phyloP scores from a whole-genome alignment of 2,888 invertebrate genomes.

The Keiferia lycopersicella region DNA sequence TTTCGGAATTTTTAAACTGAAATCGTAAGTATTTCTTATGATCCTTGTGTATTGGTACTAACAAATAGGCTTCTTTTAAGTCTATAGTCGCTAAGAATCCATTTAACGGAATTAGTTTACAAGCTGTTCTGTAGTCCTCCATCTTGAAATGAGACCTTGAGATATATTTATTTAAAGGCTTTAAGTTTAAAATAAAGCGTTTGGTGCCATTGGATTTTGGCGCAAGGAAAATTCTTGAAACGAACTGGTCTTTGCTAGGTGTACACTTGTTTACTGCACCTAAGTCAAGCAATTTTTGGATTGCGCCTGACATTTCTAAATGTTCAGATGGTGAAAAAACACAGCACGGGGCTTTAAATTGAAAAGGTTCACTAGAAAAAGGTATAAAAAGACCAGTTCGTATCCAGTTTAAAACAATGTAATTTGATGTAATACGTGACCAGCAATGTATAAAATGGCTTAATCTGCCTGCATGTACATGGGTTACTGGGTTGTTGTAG shows the following conservation, averaged over 20 bases:
- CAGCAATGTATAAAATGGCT: not conserved
- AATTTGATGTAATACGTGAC: no score
- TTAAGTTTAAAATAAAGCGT: conserved; percentile 25
- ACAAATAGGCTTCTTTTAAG: no score
- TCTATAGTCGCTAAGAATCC: conserved; percentile 16
- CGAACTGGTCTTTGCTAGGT: not conserved
- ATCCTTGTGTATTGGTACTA: not conserved
- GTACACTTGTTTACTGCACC: not conserved
- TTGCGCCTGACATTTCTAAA: not conserved
- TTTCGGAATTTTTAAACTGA: conserved; percentile 1
- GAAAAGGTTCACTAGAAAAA: not conserved
- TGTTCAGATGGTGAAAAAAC: not conserved
- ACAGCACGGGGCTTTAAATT: no score
- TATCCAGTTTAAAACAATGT: not conserved
- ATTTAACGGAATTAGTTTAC: not conserved
- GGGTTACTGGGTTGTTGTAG: not conserved
- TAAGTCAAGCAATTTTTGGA: not conserved
- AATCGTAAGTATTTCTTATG: not conserved
- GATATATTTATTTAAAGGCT: conserved; percentile 36
- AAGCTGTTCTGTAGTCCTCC: conserved; percentile 16
- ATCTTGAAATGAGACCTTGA: conserved; percentile 40
- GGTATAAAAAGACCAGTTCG: not conserved
- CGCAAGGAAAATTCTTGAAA: not conserved
- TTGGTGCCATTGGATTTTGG: not conserved
- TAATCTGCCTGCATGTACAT: not conserved